phyloP scores from a whole-genome alignment of 2,113 vertebrate species.

The Gymnocephalus cernua region DNA sequence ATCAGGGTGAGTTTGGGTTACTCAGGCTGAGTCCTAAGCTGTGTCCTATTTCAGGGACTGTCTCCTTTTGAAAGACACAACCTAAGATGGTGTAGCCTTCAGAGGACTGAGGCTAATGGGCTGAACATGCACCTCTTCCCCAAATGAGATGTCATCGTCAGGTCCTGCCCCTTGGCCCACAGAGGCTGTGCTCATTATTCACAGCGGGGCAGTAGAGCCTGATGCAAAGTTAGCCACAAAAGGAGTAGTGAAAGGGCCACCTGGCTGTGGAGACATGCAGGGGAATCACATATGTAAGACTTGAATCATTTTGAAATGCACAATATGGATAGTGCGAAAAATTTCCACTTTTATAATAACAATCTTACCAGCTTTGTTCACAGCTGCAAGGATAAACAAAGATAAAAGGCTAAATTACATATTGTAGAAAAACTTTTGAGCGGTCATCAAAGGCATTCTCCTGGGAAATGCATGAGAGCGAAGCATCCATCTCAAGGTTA shows the following conservation, averaged over 20 bases:
- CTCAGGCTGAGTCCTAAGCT: background rate
- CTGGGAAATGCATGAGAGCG: background rate
- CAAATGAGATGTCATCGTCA: background rate
- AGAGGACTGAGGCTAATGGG: background rate
- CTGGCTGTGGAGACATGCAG: background rate
- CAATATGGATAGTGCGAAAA: background rate
- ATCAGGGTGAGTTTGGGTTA: constrained; percentile 17
- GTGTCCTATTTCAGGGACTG: background rate
- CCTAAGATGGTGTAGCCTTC: background rate
- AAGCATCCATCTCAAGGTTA: background rate
- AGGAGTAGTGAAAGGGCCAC: background rate
- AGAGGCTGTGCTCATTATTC: constrained; percentile 7
- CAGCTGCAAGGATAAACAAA: background rate
- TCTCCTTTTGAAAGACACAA: constrained; percentile 6
- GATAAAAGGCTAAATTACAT: background rate
- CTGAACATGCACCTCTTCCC: constrained; percentile 2
- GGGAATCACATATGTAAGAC: background rate
- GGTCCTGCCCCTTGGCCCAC: background rate
- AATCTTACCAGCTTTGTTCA: background rate
- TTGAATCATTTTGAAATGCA: background rate
- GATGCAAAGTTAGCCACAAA: background rate
- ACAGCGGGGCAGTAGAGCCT: background rate
- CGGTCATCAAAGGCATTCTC: background rate
- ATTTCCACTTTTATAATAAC: background rate
- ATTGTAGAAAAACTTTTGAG: background rate